A percentile compares a stretch with the other conserved stretches of the same genome.
phyloP scores from a whole-genome alignment of 2,888 invertebrate genomes.

The Catonia carolina region DNA sequence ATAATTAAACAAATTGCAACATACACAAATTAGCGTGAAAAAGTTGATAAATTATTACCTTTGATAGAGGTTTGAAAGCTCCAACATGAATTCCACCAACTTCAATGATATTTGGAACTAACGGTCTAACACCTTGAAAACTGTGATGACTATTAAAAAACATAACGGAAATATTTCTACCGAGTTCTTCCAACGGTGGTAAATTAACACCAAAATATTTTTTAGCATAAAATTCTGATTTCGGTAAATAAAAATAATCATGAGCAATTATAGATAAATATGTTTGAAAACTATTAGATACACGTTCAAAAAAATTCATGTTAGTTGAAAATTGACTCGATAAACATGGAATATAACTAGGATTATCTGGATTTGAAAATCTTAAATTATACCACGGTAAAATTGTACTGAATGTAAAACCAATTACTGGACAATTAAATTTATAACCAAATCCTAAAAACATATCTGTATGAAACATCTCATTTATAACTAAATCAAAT shows the following conservation, averaged over 20 bases:
- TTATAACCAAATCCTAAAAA: conserved; percentile 29
- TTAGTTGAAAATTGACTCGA: conserved; percentile 23
- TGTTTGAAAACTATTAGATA: conserved; percentile 37
- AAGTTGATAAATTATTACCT: conserved; percentile 20
- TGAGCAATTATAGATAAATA: conserved; percentile 27
- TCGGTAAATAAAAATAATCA: conserved; percentile 18
- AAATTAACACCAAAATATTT: conserved; percentile 38
- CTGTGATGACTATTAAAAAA: conserved; percentile 47
- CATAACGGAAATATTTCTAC: conserved; percentile 45
- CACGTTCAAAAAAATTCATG: conserved; percentile 41
- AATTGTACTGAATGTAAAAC: conserved; percentile 28
- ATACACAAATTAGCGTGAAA: too few relatives aligned
- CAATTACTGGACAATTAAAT: conserved; percentile 25
- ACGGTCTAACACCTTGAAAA: conserved; percentile 43
- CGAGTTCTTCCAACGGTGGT: conserved; percentile 41
- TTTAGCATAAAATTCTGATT: conserved; percentile 29
- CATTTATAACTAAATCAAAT: conserved; percentile 30
- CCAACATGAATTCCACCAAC: conserved; percentile 29
- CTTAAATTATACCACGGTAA: conserved; percentile 27
- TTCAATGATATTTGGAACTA: conserved; percentile 40
- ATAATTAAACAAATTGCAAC: too few relatives aligned
- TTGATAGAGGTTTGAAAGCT: conserved; percentile 23
- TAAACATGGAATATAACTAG: conserved; percentile 25
- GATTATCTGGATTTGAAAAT: conserved; percentile 23
- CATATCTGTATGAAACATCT: conserved; percentile 29